Evolutionary conservation across 37 sponge, comb jelly and placozoan genomes (phyloP), one percentile per base, ranked within the genome.

Genomic region (Cladorhizidae sp.): DNA sequence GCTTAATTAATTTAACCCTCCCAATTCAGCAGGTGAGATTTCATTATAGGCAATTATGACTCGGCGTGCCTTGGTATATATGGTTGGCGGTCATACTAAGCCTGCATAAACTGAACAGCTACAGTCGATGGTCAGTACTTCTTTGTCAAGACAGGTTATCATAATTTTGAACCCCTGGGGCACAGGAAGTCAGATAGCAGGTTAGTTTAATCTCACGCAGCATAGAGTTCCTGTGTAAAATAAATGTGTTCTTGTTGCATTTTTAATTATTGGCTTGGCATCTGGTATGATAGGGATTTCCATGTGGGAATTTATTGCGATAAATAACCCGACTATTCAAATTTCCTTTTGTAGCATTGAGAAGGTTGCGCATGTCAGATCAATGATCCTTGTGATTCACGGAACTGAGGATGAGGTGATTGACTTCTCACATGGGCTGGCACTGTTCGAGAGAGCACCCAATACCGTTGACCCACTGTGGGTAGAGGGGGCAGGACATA

Each of bases 371-470:
- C 74, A 93, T 64, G 91, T 98, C 1, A 52, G 82, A 28, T 95
- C 98, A 22, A 85, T 85, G 32, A 90, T 93, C 3, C 82, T 98
- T 11, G 95, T 98, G 40, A 96, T 98, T 51, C 99, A 98, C 68
- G 99, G 99, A 0, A 98, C 97, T n/a, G 99, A 98, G 20, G 99
- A 98, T 62, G 99, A 98, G 29, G 99, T 98, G 11, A 96, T 98
- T 59, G 99, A 98, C 76, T 94, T 98, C 72, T 90, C 95, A 18
- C 97, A 96, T 74, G 97, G 99, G 0, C 80, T 98, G 57, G 86
- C 95, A 5, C 76, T 98, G n/a, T 94, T 89, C 79, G 97, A 98
- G 83, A 72, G 95, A 69, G 94, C 92, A 18, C 95, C 95, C 0
- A 79, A 80, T n/a, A 90, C 97, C 1, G 99, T 98, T 23, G 96